Evolutionary conservation across 2,797 vertebrate genomes (phyloP), one percentile per base, ranked within the genome.

Genomic region (Champsocephalus esox): DNA sequence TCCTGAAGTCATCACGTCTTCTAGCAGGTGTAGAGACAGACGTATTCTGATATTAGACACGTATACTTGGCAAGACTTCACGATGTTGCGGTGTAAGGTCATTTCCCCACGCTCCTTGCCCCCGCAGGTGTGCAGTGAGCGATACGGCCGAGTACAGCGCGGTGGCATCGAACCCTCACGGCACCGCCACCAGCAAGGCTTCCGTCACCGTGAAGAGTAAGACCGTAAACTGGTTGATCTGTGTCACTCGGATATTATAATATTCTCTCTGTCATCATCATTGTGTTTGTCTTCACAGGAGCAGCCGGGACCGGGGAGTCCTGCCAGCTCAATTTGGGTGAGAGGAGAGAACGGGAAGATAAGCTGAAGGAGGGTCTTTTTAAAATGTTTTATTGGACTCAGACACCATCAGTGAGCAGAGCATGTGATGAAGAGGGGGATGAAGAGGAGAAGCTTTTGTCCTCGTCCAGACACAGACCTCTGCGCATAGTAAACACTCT

Each of bases 141-240:
- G 98, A 99, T 74, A 97, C 96, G 0, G 98, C 96, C 0, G 97
- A 97, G 16, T 99, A 99, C 89, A 96, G 96, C 0, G 98, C 96
- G 0, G 96, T 99, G 85, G 97, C 97, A n/a, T 97, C 95, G 58
- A 99, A 97, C 28, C 77, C 86, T 2, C 93, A 99, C 0, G 98
- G 98, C 9, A 96, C 97, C 5, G 90, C 92, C 21, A 96, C 95
- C 19, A 97, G 96, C 87, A 97, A 92, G 55, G 97, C 97, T 0
- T 94, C 95, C 0, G 95, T 99, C 41, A 89, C 93, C 50, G 97
- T 99, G 71, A 94, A 94, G 94, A 95, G 98, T 99, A 92, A 94
- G 97, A 93, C 24, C 52, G 12, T 2, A 10, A 8, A 55, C n/a
- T 19, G n/a, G 8, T 21, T 56, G 0, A 28, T 28, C 55, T 0